Percentiles rank a stretch among this genome's conserved stretches.
These are phyloP conservation scores for Hedya salicella DNA, from an alignment of 2,888 invertebrate species.

Conservation along the genomic window DNA sequence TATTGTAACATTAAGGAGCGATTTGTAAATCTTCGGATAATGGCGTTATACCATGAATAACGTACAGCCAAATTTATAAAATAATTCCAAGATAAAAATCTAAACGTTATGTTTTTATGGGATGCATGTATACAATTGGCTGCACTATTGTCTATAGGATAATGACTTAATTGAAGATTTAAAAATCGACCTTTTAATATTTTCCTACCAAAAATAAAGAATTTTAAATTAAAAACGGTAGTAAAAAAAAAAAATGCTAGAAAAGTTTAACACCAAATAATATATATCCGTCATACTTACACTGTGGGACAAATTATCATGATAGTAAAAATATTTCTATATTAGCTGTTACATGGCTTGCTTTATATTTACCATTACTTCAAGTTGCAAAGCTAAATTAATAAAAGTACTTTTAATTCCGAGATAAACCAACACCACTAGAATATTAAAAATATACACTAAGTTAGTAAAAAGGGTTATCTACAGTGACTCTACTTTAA, in stretches of 20 bases:
- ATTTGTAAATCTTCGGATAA: not conserved
- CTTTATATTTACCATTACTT: constrained; percentile 1
- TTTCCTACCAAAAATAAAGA: too few species aligned
- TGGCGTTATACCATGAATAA: not conserved
- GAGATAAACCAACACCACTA: constrained; percentile 19
- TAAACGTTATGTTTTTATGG: too few species aligned
- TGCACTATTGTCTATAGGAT: not conserved
- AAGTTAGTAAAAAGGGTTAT: constrained; percentile 45
- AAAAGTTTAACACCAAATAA: not conserved
- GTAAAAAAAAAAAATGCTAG: not conserved
- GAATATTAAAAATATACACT: constrained; percentile 35
- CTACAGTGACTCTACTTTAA: constrained; percentile 48
- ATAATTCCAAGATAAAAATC: too few species aligned
- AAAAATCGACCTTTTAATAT: not conserved
- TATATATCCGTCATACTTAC: not conserved
- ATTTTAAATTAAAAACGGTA: not conserved
- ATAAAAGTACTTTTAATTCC: not conserved
- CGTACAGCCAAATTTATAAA: too few species aligned
- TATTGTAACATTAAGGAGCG: not conserved
- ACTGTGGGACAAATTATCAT: constrained; percentile 11
- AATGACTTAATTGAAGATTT: not conserved
- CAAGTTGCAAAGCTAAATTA: constrained; percentile 13
- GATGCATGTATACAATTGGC: not conserved
- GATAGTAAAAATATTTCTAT: not conserved
- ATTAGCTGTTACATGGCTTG: constrained; percentile 4